Evolutionary conservation across 2,113 vertebrate genomes (phyloP).

Genomic region (Egretta garzetta): DNA sequence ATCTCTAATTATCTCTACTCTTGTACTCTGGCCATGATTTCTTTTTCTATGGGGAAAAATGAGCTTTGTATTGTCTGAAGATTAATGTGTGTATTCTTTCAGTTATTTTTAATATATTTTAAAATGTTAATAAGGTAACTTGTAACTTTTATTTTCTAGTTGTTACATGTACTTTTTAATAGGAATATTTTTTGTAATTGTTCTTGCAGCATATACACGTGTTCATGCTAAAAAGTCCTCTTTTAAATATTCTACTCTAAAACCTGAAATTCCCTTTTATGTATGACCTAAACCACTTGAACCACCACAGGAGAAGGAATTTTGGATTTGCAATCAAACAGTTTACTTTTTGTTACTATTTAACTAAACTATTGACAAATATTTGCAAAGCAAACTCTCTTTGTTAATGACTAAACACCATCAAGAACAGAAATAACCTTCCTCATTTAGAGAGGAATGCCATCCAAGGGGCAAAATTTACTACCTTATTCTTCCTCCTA

Average conservation of each 20-base stretch:
- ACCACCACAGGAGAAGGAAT: slow-evolving; percentile 10
- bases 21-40: slow-evolving; percentile 37
- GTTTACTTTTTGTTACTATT: slow-evolving; percentile 44
- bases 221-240: neutral
- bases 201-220: neutral
- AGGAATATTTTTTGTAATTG: neutral
- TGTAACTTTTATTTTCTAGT: neutral
- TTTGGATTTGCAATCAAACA: neutral
- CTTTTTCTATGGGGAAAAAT: slow-evolving; percentile 43
- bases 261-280: neutral
- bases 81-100: neutral
- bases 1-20: slow-evolving; percentile 50
- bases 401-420: slow-evolving; percentile 46
- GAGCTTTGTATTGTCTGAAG: slow-evolving; percentile 5
- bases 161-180: neutral
- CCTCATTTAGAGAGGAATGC: neutral
- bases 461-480: neutral
- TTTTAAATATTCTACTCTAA: neutral
- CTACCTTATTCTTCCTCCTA: neutral
- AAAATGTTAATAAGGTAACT: slow-evolving; percentile 5
- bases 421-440: slow-evolving; percentile 5
- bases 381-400: slow-evolving; percentile 41
- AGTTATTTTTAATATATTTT: slow-evolving; percentile 1
- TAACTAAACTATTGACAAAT: slow-evolving; percentile 49
- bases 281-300: neutral